Base-by-base conservation (phyloP, 2,797 vertebrate species). In the Pipistrellus kuhlii region DNA sequence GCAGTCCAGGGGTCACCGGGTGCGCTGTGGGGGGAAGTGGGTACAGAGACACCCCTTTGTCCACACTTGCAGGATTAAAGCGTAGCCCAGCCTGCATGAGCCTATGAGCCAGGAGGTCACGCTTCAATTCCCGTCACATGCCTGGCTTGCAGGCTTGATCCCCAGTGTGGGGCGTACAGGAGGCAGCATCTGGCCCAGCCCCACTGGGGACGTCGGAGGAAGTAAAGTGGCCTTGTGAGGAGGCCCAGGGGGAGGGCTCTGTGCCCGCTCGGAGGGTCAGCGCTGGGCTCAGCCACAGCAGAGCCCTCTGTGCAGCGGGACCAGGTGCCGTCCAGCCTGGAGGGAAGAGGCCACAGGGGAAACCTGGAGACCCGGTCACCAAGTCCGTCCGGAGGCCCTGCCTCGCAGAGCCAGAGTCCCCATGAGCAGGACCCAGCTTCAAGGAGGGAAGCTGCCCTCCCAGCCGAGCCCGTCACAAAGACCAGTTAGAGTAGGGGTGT, bases 291-390 rank as follows among this genome's bases (percentile, higher is more conserved):
- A 9, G 41, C 41, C 44, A 25, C 38, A 11, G 21, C 14, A 23
- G 59, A 18, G 23, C 41, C 21, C 21, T 14, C 62, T 72, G 35
- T 8, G n/a, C 25, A 69, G 35, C 14, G 53, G 38, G 18, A 35
- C 18, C 51, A 11, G 46, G 38, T 41, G 46, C 6, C 57, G 21
- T 35, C 88, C 71, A 76, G 23, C 11, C 23, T 57, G 27, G 44
- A 81, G 32, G 69, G 51, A 80, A 89, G 12, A 93, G 69, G 46
- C n/a, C 48, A 6, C 32, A 85, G 41, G 89, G 72, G 69, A 93
- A 75, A 53, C n/a, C 62, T 35, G 14, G 69, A 77, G 48, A 32
- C 23, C 10, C 0, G 3, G 20, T 38, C 48, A 46, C 18, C 82
- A n/a, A 44, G 44, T 51, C 69, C 17, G 8, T 5, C 25, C 0